phyloP scores from a whole-genome alignment of 2,113 vertebrate species.

The Sylvietta virens region DNA sequence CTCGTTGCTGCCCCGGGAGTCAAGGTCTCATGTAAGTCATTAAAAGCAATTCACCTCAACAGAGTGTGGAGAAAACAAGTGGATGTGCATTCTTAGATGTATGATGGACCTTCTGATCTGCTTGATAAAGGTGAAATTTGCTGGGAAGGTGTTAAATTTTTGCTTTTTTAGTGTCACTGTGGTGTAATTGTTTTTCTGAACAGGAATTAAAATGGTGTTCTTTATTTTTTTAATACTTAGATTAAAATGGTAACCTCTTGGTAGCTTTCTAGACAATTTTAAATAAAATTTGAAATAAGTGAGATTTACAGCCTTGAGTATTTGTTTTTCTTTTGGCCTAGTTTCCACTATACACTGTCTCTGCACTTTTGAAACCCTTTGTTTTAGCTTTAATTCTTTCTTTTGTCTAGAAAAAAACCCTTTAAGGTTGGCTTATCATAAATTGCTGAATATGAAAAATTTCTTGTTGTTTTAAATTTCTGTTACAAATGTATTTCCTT shows the following conservation, averaged over 20 bases:
- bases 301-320: neutral
- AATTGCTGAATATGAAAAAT: neutral
- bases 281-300: neutral
- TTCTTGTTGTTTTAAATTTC: neutral
- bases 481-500: neutral
- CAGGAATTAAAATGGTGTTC: neutral
- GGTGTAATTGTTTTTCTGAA: neutral
- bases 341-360: neutral
- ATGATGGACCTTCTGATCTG: neutral
- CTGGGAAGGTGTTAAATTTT: neutral
- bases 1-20: constrained; percentile 92
- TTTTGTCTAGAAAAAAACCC: neutral
- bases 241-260: neutral
- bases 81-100: neutral
- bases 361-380: neutral
- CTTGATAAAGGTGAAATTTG: neutral
- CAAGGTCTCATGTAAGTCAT: constrained; percentile 91
- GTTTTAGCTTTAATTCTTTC: neutral
- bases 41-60: neutral
- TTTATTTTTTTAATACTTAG: neutral
- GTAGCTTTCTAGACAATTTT: neutral
- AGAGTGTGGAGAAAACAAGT: neutral
- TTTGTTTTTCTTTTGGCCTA: neutral
- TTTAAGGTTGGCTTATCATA: neutral
- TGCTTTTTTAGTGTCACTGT: neutral